Conservation (phyloP, 2,888 invertebrate genomes). For the Drosophila fungiperda region DNA sequence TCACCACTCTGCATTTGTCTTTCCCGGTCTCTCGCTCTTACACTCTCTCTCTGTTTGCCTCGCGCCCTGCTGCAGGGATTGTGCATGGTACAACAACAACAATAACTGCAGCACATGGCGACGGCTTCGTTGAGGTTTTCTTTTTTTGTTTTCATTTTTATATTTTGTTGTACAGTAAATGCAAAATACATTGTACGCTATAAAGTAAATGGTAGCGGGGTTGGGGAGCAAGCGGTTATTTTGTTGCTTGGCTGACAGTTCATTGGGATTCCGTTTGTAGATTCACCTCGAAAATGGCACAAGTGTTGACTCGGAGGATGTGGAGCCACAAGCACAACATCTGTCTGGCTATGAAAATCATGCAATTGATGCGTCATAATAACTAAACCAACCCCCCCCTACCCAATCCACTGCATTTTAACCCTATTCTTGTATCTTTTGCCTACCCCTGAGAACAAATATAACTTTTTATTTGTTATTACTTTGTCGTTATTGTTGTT, state of each 20-base stretch:
- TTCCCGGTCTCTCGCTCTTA: neutral
- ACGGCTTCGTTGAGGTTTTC: conserved; percentile 56
- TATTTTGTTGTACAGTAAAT: conserved; percentile 71
- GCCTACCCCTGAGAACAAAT: conserved; percentile 63
- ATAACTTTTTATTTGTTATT: conserved; percentile 24
- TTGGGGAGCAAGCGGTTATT: conserved; percentile 24
- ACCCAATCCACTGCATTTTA: conserved; percentile 4
- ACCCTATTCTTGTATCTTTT: conserved; percentile 47
- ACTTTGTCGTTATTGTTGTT: conserved; percentile 9
- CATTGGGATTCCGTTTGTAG: conserved; percentile 54
- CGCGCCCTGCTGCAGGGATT: conserved; percentile 52
- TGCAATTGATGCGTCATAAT: conserved; percentile 72
- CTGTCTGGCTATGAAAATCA: conserved; percentile 64
- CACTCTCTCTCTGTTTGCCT: conserved; percentile 11
- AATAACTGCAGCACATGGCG: conserved; percentile 49
- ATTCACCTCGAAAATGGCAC: conserved; percentile 62
- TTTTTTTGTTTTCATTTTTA: conserved; percentile 25
- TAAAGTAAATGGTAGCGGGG: neutral
- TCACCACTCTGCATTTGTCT: neutral
- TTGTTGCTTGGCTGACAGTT: conserved; percentile 19
- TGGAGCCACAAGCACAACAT: conserved; percentile 50
- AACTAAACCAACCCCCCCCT: conserved; percentile 29
- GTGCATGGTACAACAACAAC: conserved; percentile 44
- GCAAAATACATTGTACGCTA: conserved; percentile 66
- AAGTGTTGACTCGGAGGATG: conserved; percentile 56